Percentiles rank a stretch among this genome's conserved stretches.
phyloP scores from a whole-genome alignment of 1,140 invertebrate genomes.

The Eurosta solidaginis region DNA sequence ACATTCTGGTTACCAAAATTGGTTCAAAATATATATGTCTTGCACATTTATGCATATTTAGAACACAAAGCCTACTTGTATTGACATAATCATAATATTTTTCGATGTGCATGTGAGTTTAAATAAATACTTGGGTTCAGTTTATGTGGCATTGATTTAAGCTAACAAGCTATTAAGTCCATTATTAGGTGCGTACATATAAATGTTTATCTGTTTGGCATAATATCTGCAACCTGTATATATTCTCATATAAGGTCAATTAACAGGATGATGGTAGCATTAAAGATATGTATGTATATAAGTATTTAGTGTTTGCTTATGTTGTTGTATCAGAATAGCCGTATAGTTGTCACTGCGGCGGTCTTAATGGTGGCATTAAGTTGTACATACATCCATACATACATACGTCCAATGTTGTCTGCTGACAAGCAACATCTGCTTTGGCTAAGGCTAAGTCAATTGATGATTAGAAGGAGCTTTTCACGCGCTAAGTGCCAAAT shows the following conservation, averaged over 20 bases:
- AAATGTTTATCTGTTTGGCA: background rate
- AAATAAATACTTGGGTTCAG: too few relatives aligned
- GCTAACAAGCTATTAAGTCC: background rate
- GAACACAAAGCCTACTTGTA: too few relatives aligned
- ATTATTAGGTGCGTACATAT: background rate
- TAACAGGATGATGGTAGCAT: background rate
- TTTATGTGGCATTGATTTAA: background rate
- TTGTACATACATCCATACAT: background rate
- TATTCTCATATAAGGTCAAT: background rate
- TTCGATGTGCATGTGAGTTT: too few relatives aligned
- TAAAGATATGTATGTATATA: too few relatives aligned
- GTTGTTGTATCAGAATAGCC: background rate
- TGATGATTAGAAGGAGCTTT: conserved; percentile 8
- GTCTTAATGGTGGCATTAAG: background rate
- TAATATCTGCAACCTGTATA: background rate
- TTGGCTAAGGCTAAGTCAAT: background rate
- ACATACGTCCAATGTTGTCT: background rate
- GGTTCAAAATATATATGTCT: too few relatives aligned
- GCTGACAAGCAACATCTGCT: background rate
- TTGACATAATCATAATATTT: too few relatives aligned
- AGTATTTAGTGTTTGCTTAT: too few relatives aligned
- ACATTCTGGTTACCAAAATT: too few relatives aligned
- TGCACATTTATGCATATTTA: too few relatives aligned
- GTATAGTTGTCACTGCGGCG: background rate
- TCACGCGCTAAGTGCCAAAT: background rate